Evolutionary conservation across 1,140 invertebrate genomes (phyloP), one percentile per base, ranked within the genome.

Genomic region (Tetraneura akinire): DNA sequence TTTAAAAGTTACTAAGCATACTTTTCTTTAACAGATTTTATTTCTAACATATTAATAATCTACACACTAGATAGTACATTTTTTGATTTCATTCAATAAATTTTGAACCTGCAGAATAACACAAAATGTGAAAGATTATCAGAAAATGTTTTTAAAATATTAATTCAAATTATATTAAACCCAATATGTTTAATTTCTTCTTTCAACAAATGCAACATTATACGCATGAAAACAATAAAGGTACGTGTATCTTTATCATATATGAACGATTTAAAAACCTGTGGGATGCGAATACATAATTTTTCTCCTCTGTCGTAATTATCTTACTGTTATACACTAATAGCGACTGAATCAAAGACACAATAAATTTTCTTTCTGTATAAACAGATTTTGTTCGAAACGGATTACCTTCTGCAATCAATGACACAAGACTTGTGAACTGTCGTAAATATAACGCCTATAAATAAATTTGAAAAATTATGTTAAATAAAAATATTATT

Each of bases 271-370:
- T 55, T 21, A 57, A 26, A 3, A 23, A 76, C 73, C 73, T 76
- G 73, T 23, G 23, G 1, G 29, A 16, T 16, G 45, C 14, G 1
- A 26, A 1, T 14, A 37, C 37, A 26, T 60, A 14, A 5, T 57
- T 42, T 76, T 18, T 60, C 21, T 76, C 73, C 23, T 76, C 53
- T 5, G 18, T n/a, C 0, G 32, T 42, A 8, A 76, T 4, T 16
- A 32, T 76, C 42, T 47, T 76, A 16, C 60, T 76, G 37, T 76
- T 60, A 14, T 47, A 76, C 29, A 76, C 73, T n/a, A 55, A 16
- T 42, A 76, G 45, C 8, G 73, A 60, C 29, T 45, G 73, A 16
- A 76, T 6, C 13, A 76, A 6, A 11, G 51, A 23, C 0, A 76
- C 8, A 10, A 57, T 42, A 8, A 76, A 57, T 29, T 18, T 45